These are phyloP conservation scores for Lepidurus apus DNA, from an alignment of 1,140 invertebrate genomes.

Conservation along the genomic window DNA sequence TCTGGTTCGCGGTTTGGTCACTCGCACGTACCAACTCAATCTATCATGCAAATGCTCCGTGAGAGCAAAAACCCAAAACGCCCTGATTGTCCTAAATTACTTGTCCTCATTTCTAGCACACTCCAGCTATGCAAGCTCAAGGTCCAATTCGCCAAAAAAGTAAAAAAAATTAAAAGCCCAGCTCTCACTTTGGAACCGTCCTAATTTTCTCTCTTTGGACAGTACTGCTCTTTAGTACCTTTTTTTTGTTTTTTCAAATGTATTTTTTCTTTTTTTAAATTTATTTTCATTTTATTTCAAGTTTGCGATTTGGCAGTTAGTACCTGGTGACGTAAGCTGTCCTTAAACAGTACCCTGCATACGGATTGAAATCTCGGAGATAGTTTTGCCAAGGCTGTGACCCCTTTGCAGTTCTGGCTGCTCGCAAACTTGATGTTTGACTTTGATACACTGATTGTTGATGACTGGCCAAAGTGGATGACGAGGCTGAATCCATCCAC, in stretches of 20 bases:
- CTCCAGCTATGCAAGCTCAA: background rate
- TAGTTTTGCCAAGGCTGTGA: background rate
- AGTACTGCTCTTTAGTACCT: background rate
- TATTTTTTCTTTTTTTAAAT: background rate
- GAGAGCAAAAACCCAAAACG: background rate
- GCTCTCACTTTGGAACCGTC: background rate
- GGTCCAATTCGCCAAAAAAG: conserved; percentile 8
- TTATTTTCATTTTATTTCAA: background rate
- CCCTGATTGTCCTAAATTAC: background rate
- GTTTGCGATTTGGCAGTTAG: background rate
- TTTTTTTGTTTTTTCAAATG: too few species aligned
- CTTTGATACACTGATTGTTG: background rate
- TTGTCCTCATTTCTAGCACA: background rate
- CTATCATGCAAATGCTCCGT: background rate
- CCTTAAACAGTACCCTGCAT: conserved; percentile 4
- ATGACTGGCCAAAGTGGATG: background rate
- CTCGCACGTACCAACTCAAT: too few species aligned
- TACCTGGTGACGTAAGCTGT: conserved; percentile 15
- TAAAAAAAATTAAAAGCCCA: background rate
- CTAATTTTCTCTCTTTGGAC: background rate
- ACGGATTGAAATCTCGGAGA: background rate
- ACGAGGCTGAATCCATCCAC: background rate
- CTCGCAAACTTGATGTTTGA: background rate
- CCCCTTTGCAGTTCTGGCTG: background rate
- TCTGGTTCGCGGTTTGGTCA: too few species aligned